These are phyloP conservation scores for Bruchidius siliquastri DNA, from an alignment of 2,888 invertebrate genomes.

Conservation along the genomic window DNA sequence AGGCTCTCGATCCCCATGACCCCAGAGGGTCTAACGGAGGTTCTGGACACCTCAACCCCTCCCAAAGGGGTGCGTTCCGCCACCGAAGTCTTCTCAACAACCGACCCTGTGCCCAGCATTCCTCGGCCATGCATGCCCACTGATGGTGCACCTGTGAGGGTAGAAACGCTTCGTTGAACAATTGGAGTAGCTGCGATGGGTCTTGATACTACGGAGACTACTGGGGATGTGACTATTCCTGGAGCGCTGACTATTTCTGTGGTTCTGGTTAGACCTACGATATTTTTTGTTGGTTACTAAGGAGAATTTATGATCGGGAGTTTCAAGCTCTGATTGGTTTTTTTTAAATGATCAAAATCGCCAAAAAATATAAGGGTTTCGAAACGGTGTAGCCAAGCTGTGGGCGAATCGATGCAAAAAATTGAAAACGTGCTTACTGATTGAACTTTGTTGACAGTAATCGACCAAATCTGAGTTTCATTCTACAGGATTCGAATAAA, in stretches of 20 bases:
- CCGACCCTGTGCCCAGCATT: not conserved
- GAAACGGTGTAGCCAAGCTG: too few relatives aligned
- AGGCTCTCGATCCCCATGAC: not conserved
- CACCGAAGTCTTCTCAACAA: not conserved
- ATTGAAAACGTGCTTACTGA: too few relatives aligned
- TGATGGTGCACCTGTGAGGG: not conserved
- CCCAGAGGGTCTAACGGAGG: not conserved
- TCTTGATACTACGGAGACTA: not conserved
- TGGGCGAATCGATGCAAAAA: too few relatives aligned
- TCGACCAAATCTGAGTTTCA: too few relatives aligned
- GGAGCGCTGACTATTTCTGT: not conserved
- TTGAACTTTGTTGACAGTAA: too few relatives aligned
- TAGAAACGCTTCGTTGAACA: not conserved
- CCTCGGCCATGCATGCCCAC: conserved; percentile 17
- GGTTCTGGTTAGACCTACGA: not conserved
- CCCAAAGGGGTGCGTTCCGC: not conserved
- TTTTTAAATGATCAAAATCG: too few relatives aligned
- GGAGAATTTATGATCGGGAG: too few relatives aligned
- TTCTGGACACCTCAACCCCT: not conserved
- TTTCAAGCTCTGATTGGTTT: too few relatives aligned
- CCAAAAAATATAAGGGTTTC: too few relatives aligned
- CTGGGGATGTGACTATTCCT: not conserved
- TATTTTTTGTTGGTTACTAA: not conserved
- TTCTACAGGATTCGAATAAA: too few relatives aligned
- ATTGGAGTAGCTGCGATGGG: not conserved